Percentiles rank a stretch among this genome's conserved stretches.
Conservation (phyloP, 1,140 invertebrate species). For the Drosophila aff. region DNA sequence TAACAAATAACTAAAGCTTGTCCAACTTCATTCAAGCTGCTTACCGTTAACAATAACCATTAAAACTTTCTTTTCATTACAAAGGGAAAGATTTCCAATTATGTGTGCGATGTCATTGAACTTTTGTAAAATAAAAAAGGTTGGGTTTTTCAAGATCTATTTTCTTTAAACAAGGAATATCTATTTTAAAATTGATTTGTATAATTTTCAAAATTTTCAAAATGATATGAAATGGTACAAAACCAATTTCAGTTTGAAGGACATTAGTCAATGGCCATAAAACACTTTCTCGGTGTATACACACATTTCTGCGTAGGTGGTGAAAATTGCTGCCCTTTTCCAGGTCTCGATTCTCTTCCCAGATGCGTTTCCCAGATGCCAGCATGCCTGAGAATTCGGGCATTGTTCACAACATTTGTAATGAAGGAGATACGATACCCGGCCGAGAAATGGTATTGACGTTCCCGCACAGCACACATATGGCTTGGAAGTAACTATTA, state of each 20-base stretch:
- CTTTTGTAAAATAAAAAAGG: background rate
- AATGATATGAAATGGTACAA: background rate
- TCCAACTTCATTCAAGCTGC: slow-evolving; percentile 32
- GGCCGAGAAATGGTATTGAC: slow-evolving; percentile 24
- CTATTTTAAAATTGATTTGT: background rate
- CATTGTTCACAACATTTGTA: slow-evolving; percentile 37
- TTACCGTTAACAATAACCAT: slow-evolving; percentile 17
- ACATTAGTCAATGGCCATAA: slow-evolving; percentile 15
- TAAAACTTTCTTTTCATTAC: slow-evolving; percentile 39
- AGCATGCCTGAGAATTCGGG: slow-evolving; percentile 28
- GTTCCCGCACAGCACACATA: slow-evolving; percentile 29
- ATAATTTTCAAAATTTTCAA: background rate
- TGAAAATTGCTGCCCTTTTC: slow-evolving; percentile 44
- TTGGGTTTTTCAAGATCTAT: background rate
- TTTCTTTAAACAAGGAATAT: background rate
- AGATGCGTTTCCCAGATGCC: slow-evolving; percentile 47
- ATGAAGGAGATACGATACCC: slow-evolving; percentile 26
- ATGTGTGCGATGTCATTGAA: slow-evolving; percentile 13
- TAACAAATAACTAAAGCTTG: slow-evolving; percentile 20
- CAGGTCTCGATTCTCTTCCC: slow-evolving; percentile 14
- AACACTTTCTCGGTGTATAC: slow-evolving; percentile 31
- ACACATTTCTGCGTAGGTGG: slow-evolving; percentile 42
- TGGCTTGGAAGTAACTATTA: slow-evolving; percentile 39
- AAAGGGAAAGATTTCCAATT: slow-evolving; percentile 7
- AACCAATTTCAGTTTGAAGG: slow-evolving; percentile 28